These are phyloP conservation scores for Bufo gargarizans DNA, from an alignment of 2,113 vertebrate genomes.

Conservation along the genomic window DNA sequence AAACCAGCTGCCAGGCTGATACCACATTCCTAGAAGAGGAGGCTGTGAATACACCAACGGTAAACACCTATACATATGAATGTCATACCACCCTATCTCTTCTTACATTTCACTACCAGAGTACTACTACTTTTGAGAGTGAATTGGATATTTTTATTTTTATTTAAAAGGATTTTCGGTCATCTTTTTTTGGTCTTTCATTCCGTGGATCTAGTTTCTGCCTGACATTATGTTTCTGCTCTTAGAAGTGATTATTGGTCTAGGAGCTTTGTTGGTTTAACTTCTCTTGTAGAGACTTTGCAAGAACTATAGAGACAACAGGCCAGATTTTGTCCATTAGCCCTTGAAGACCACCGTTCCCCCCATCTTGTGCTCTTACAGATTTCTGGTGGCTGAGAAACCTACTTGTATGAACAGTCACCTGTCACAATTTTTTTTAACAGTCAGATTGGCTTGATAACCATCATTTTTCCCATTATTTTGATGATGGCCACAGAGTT, in stretches of 20 bases:
- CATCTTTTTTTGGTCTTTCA: too few relatives aligned
- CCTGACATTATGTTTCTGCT: too few relatives aligned
- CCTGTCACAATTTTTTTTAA: background rate
- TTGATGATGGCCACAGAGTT: background rate
- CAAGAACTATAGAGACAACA: background rate
- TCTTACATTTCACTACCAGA: too few relatives aligned
- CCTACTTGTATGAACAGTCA: too few relatives aligned
- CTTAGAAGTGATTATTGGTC: too few relatives aligned
- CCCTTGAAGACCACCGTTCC: too few relatives aligned
- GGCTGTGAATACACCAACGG: conserved; percentile 89
- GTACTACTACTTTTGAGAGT: too few relatives aligned
- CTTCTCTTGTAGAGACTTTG: background rate
- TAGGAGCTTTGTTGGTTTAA: background rate
- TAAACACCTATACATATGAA: conserved; percentile 61
- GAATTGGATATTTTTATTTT: too few relatives aligned
- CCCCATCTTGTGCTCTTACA: background rate
- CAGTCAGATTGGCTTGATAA: background rate
- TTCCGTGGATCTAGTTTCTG: too few relatives aligned
- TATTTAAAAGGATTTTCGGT: too few relatives aligned
- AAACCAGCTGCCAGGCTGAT: conserved; percentile 77
- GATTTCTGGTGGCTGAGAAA: background rate
- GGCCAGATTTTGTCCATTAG: background rate
- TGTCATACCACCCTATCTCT: too few relatives aligned
- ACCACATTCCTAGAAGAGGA: conserved; percentile 90
- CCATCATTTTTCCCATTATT: background rate